phyloP scores from a whole-genome alignment of 2,797 vertebrate species.

The Merluccius polli region DNA sequence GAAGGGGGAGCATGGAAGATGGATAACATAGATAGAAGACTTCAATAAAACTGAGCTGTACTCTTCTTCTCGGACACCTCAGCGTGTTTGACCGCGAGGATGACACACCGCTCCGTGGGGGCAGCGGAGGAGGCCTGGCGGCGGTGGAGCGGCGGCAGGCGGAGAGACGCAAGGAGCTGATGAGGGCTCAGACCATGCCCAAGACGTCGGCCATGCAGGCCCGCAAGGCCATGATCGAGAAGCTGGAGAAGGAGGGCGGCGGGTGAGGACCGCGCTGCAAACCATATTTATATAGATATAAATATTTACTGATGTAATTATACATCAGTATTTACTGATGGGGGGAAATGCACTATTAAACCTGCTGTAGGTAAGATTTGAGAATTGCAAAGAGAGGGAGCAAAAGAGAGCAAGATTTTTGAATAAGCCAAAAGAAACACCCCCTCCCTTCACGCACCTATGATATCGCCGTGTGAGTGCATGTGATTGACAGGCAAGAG shows the following conservation, averaged over 20 bases:
- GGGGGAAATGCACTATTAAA: not conserved
- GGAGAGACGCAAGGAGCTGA: constrained; percentile 88
- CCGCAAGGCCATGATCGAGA: constrained; percentile 94
- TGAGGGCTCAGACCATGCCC: constrained; percentile 91
- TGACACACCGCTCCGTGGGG: constrained; percentile 71
- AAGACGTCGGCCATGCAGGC: constrained; percentile 87
- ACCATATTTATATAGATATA: not conserved
- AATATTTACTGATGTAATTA: no score
- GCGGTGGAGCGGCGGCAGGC: constrained; percentile 84
- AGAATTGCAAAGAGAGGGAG: no score
- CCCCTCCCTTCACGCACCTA: no score
- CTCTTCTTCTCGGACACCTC: not conserved
- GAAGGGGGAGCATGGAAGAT: no score
- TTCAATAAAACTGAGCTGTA: not conserved
- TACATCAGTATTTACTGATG: no score
- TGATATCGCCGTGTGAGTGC: no score
- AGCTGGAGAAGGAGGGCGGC: constrained; percentile 86
- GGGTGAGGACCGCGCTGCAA: constrained; percentile 60
- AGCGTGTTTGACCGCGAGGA: constrained; percentile 96
- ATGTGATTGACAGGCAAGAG: no score
- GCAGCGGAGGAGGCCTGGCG: constrained; percentile 72
- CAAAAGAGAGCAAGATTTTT: no score
- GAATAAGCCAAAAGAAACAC: no score
- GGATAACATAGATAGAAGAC: no score
- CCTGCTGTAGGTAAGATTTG: no score